Evolutionary conservation across 2,888 invertebrate species (phyloP).

Genomic region (Diadegma fenestrale): DNA sequence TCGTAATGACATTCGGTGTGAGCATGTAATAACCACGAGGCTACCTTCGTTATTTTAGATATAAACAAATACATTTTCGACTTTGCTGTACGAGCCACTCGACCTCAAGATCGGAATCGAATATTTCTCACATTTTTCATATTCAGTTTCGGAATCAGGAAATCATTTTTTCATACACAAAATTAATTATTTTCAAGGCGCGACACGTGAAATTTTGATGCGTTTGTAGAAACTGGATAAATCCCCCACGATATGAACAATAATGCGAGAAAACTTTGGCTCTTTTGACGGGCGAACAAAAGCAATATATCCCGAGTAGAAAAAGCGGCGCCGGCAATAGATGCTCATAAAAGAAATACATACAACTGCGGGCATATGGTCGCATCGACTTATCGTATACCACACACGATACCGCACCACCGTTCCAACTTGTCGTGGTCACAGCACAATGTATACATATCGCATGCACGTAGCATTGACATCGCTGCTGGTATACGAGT

Average conservation of each 20-base stretch:
- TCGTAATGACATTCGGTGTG: slow-evolving; percentile 71
- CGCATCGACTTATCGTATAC: slow-evolving; percentile 48
- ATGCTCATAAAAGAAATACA: slow-evolving; percentile 18
- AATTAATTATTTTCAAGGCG: background rate
- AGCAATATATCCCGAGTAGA: slow-evolving; percentile 72
- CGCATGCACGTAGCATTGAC: background rate
- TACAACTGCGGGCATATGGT: slow-evolving; percentile 55
- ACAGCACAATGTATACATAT: slow-evolving; percentile 7
- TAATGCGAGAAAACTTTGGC: slow-evolving; percentile 61
- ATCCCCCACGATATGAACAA: slow-evolving; percentile 42
- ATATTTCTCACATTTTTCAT: background rate
- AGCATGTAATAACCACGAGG: slow-evolving; percentile 60
- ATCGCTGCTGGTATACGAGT: slow-evolving; percentile 72
- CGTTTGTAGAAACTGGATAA: background rate
- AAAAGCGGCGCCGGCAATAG: slow-evolving; percentile 11
- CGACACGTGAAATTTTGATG: background rate
- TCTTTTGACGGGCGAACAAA: slow-evolving; percentile 62
- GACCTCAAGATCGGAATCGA: background rate
- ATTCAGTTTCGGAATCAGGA: background rate
- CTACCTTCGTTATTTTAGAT: slow-evolving; percentile 38
- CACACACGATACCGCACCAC: slow-evolving; percentile 27
- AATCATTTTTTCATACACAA: background rate
- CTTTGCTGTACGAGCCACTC: background rate
- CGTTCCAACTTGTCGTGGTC: slow-evolving; percentile 46
- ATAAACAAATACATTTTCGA: slow-evolving; percentile 16